A percentile compares a stretch with the other conserved stretches of the same genome.
Evolutionary conservation across 2,888 invertebrate genomes (phyloP).

Genomic region (Tetrapedia diversipes): DNA sequence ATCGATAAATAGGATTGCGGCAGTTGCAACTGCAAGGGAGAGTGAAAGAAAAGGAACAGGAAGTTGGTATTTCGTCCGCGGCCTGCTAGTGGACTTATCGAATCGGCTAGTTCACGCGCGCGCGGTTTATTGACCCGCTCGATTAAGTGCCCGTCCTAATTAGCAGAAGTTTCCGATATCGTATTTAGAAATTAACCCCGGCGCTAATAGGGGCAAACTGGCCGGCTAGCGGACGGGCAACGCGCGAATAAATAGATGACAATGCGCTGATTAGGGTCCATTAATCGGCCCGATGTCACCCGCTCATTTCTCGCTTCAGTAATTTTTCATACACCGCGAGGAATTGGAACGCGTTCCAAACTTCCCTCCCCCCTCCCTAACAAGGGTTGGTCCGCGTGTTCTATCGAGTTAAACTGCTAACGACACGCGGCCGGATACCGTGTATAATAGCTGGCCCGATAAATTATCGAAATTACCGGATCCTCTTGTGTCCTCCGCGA

Average conservation of each 20-base stretch:
- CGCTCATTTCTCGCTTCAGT: slow-evolving; percentile 35
- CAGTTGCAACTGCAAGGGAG: too few species aligned
- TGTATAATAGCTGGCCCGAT: slow-evolving; percentile 8
- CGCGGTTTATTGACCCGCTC: slow-evolving; percentile 67
- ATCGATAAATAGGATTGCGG: too few species aligned
- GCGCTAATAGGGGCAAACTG: slow-evolving; percentile 50
- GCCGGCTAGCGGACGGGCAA: slow-evolving; percentile 8
- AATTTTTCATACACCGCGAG: slow-evolving; percentile 24
- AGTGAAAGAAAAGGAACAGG: too few species aligned
- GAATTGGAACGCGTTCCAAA: slow-evolving; percentile 15
- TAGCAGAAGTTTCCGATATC: slow-evolving; percentile 70
- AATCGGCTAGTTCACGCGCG: slow-evolving; percentile 51
- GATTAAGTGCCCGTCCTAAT: slow-evolving; percentile 69
- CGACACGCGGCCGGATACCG: slow-evolving; percentile 9
- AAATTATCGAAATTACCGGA: slow-evolving; percentile 33
- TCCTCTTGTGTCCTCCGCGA: slow-evolving; percentile 8
- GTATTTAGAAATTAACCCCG: slow-evolving; percentile 61
- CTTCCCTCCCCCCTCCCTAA: too few species aligned
- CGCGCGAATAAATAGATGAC: slow-evolving; percentile 60
- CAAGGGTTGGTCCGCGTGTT: too few species aligned
- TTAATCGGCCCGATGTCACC: too few species aligned
- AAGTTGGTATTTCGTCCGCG: too few species aligned
- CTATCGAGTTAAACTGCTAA: neutral
- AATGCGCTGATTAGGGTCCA: slow-evolving; percentile 58
- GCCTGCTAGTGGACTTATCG: slow-evolving; percentile 54